These are phyloP conservation scores for Megaustenia siamemsis DNA, from an alignment of 2,888 invertebrate genomes.

Conservation along the genomic window DNA sequence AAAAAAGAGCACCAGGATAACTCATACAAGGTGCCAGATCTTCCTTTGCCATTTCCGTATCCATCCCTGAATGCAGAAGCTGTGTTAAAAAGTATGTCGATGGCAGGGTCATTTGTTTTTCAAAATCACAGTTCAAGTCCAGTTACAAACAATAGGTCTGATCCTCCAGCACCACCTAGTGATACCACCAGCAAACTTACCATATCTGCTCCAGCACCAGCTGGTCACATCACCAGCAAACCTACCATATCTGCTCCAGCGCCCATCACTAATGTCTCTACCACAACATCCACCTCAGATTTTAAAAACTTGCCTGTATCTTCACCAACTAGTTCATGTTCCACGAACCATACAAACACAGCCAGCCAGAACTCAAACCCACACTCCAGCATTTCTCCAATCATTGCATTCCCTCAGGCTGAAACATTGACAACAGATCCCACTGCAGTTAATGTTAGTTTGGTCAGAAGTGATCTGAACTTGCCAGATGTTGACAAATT, in stretches of 20 bases:
- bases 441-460: no score
- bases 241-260: neutral
- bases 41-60: conserved; percentile 48
- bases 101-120: neutral
- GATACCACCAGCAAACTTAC: neutral
- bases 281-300: neutral
- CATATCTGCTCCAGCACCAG: neutral
- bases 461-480: neutral
- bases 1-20: conserved; percentile 25
- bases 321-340: neutral
- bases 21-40: conserved; percentile 36
- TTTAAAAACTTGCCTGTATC: neutral
- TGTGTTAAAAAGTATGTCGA: conserved; percentile 38
- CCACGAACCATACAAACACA: neutral
- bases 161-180: neutral
- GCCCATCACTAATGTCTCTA: neutral
- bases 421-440: neutral
- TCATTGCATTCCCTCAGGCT: neutral
- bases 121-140: no score
- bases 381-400: neutral
- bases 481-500: neutral
- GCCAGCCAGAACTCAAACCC: no score
- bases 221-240: neutral
- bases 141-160: neutral
- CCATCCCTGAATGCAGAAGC: conserved; percentile 42